Evolutionary conservation across 2,888 invertebrate genomes (phyloP).

Genomic region (Celastrina argiolus): DNA sequence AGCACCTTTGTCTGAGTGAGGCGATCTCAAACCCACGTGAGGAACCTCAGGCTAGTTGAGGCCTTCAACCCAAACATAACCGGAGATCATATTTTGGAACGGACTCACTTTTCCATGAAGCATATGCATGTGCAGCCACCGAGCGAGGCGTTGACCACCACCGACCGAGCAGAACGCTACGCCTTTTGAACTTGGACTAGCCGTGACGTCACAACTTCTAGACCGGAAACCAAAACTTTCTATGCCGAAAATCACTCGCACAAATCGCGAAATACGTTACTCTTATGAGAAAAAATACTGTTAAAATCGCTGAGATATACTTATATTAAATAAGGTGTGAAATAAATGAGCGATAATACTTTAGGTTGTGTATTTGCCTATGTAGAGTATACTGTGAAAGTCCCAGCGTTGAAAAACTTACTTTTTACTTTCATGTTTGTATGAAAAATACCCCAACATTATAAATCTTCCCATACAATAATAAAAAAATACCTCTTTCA

Average conservation of each 20-base stretch:
- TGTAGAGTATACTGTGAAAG: too few species aligned
- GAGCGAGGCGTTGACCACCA: slow-evolving; percentile 29
- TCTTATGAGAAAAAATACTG: too few species aligned
- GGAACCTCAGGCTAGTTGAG: neutral
- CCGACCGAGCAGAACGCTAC: slow-evolving; percentile 28
- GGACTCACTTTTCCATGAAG: slow-evolving; percentile 19
- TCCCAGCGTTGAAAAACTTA: too few species aligned
- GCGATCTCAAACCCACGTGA: neutral
- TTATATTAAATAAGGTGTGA: too few species aligned
- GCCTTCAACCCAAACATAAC: neutral
- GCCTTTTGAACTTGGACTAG: slow-evolving; percentile 24
- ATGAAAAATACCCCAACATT: too few species aligned
- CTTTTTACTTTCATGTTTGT: too few species aligned
- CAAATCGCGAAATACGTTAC: neutral
- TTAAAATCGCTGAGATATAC: too few species aligned
- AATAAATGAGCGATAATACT: too few species aligned
- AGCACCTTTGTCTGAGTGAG: too few species aligned
- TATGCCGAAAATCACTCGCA: neutral
- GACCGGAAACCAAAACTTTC: slow-evolving; percentile 7
- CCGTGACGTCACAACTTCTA: slow-evolving; percentile 7
- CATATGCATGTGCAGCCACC: slow-evolving; percentile 26
- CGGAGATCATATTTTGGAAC: slow-evolving; percentile 16
- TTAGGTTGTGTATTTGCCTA: too few species aligned
- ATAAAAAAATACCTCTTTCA: too few species aligned
- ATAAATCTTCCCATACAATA: too few species aligned